A percentile compares a stretch with the other conserved stretches of the same genome.
These are phyloP conservation scores for Radopholus similis DNA, from an alignment of 1,140 invertebrate genomes.

Conservation along the genomic window DNA sequence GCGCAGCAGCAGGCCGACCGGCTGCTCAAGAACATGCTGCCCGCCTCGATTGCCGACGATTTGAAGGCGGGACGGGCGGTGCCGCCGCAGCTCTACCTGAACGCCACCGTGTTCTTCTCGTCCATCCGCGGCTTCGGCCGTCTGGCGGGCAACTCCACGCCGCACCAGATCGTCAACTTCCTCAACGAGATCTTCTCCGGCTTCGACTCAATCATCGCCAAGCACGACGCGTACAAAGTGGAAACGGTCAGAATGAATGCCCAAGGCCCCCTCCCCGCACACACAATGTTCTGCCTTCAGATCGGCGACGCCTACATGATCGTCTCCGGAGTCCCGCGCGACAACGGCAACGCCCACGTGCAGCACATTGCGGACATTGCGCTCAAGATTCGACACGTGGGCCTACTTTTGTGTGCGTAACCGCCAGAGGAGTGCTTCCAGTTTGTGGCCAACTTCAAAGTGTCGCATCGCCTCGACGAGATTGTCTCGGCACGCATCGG, in stretches of 20 bases:
- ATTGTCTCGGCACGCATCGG: constrained; percentile 80
- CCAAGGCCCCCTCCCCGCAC: background rate
- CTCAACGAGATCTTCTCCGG: constrained; percentile 58
- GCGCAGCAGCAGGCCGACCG: too few relatives aligned
- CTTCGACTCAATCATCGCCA: constrained; percentile 57
- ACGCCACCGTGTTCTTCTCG: constrained; percentile 61
- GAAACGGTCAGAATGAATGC: constrained; percentile 36
- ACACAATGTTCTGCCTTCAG: constrained; percentile 23
- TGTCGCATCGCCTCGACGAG: constrained; percentile 78
- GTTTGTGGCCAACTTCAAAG: constrained; percentile 79
- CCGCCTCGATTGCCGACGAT: constrained; percentile 61
- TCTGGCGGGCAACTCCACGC: constrained; percentile 57
- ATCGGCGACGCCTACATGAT: too few relatives aligned
- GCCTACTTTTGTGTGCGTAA: background rate
- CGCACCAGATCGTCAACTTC: constrained; percentile 57
- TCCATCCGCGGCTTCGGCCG: constrained; percentile 58
- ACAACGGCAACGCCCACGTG: constrained; percentile 70
- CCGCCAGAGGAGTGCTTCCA: constrained; percentile 63
- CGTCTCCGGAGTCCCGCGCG: too few relatives aligned
- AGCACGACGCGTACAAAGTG: too few relatives aligned
- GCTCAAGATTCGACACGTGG: constrained; percentile 68
- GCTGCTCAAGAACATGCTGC: constrained; percentile 57
- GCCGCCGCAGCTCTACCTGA: constrained; percentile 60
- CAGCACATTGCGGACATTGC: constrained; percentile 74
- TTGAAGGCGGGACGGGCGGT: constrained; percentile 60